Evolutionary conservation across 2,113 vertebrate species (phyloP).

Genomic region (Neodon shergylaensis): DNA sequence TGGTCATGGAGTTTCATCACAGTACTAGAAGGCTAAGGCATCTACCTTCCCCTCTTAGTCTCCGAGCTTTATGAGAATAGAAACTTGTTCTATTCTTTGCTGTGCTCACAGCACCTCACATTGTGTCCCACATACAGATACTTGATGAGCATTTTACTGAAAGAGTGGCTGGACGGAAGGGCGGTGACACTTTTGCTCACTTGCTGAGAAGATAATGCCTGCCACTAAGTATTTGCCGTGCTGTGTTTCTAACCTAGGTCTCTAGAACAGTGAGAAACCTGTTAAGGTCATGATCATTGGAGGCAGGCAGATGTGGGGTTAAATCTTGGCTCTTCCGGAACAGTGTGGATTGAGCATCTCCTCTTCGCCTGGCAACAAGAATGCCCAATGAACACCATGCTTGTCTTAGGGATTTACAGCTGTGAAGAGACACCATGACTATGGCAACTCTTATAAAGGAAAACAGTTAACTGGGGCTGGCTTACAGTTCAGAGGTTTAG

Average conservation of each 20-base stretch:
- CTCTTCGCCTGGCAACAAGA: not conserved
- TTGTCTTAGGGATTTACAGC: not conserved
- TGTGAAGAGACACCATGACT: not conserved
- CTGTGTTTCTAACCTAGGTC: not conserved
- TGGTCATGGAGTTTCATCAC: not conserved
- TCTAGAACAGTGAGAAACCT: not conserved
- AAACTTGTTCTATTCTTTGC: conserved; percentile 13
- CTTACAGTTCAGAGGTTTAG: not conserved
- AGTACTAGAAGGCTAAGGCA: not conserved
- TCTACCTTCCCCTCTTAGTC: not conserved
- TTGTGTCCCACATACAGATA: not conserved
- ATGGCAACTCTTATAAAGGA: not conserved
- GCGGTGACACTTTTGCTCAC: not conserved
- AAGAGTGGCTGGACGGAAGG: not conserved
- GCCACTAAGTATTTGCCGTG: not conserved
- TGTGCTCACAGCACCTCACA: not conserved
- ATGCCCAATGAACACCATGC: not conserved
- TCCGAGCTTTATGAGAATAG: conserved; percentile 4
- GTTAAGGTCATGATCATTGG: not conserved
- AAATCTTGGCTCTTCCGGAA: not conserved
- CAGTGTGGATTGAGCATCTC: not conserved
- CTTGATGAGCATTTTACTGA: not conserved
- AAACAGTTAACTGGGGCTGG: not conserved
- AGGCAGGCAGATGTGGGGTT: conserved; percentile 13
- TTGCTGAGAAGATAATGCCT: not conserved